phyloP scores from a whole-genome alignment of 2,113 vertebrate species.

The Gavialis gangeticus region DNA sequence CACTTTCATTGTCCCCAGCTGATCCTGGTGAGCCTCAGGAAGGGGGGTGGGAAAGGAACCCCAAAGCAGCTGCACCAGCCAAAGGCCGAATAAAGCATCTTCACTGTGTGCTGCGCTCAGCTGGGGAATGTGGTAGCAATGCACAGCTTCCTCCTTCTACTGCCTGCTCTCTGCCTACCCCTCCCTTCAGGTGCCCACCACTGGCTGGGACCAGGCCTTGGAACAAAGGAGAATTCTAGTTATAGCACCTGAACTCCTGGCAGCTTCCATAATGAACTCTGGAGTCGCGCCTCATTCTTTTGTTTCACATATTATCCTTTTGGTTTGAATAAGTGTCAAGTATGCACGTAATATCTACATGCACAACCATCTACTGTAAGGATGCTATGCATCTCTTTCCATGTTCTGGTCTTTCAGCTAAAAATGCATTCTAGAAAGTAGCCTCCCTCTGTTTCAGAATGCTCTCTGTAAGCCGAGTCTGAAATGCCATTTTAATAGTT shows the following conservation, averaged over 20 bases:
- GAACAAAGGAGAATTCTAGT: neutral
- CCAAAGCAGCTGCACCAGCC: no score
- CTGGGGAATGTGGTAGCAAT: no score
- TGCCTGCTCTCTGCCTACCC: no score
- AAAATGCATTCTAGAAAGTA: neutral
- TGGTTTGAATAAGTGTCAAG: neutral
- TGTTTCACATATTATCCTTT: neutral
- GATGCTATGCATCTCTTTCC: neutral
- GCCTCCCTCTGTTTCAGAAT: neutral
- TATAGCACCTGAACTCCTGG: conserved; percentile 13
- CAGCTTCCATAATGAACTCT: neutral
- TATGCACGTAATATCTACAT: neutral
- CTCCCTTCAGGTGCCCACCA: no score
- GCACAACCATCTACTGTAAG: neutral
- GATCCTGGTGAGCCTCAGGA: no score
- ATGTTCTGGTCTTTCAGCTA: neutral
- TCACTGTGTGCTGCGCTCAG: no score
- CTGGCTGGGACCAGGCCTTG: no score
- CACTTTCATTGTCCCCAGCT: no score
- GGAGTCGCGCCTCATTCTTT: conserved; percentile 22
- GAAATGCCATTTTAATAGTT: neutral
- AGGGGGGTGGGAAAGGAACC: no score
- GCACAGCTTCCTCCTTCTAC: no score
- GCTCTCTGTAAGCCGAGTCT: neutral
- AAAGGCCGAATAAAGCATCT: no score